A percentile compares a stretch with the other conserved stretches of the same genome.
These are phyloP conservation scores for Brotogeris chrysoptera DNA, from an alignment of 2,797 vertebrate species.

Conservation along the genomic window DNA sequence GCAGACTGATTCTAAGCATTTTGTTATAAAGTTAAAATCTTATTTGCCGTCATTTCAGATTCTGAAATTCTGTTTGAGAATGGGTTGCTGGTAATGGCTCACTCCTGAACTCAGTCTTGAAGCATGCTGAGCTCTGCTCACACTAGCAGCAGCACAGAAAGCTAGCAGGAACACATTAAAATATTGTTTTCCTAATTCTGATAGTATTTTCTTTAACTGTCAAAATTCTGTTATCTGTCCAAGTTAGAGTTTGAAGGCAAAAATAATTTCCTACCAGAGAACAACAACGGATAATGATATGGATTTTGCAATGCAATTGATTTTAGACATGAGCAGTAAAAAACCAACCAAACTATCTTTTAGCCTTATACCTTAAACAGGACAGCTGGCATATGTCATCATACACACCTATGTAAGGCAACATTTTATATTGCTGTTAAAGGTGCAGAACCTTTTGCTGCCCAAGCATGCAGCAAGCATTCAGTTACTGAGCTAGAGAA, in stretches of 20 bases:
- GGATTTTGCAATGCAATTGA: not conserved
- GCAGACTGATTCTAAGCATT: not conserved
- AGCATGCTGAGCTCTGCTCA: not conserved
- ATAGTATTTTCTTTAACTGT: not conserved
- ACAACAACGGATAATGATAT: not conserved
- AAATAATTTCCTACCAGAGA: not conserved
- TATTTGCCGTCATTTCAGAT: not conserved
- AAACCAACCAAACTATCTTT: not conserved
- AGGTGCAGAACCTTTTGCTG: not conserved
- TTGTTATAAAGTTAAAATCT: not conserved
- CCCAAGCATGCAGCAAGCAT: not conserved
- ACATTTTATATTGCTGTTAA: not conserved
- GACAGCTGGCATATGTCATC: not conserved
- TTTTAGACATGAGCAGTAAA: not conserved
- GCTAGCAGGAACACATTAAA: not conserved
- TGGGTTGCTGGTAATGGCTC: not conserved
- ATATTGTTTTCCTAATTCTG: not conserved
- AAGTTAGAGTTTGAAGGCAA: not conserved
- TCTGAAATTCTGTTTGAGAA: not conserved
- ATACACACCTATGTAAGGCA: not conserved
- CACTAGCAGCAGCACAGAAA: not conserved
- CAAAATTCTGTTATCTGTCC: not conserved
- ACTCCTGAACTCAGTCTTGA: not conserved
- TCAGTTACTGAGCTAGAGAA: not conserved
- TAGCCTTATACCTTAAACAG: not conserved